These are phyloP conservation scores for Diacarnus erythraeanus DNA, from an alignment of 37 sponge, comb jelly and placozoan species.

Conservation along the genomic window DNA sequence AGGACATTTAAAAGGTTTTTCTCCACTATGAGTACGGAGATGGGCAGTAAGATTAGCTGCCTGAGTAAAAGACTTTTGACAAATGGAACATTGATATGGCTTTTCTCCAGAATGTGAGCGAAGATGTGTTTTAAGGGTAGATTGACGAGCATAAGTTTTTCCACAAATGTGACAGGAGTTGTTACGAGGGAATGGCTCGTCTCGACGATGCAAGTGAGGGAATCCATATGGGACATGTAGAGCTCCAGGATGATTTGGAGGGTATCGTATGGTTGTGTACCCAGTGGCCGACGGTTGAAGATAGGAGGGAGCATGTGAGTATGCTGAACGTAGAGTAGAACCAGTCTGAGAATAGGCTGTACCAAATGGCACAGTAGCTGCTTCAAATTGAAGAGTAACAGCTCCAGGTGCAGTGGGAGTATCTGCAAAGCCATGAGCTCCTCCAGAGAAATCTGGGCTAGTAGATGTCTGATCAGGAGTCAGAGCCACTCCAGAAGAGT, in stretches of 20 bases:
- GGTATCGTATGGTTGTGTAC: constrained; percentile 25
- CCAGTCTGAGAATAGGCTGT: constrained; percentile 10
- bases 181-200: constrained; percentile 31
- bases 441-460: background rate
- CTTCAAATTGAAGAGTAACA: background rate
- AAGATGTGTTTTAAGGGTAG: constrained; percentile 90
- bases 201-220: constrained; percentile 11
- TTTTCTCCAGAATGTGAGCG: constrained; percentile 89
- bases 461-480: constrained; percentile 7
- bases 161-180: constrained; percentile 79
- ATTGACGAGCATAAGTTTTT: constrained; percentile 73
- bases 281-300: background rate
- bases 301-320: constrained; percentile 16
- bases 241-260: background rate
- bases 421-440: background rate
- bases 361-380: background rate
- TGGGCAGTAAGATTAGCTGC: constrained; percentile 96
- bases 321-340: background rate
- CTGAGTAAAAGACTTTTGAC: constrained; percentile 90
- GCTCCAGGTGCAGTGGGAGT: background rate
- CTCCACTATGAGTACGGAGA: constrained; percentile 94
- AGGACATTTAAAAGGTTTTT: constrained; percentile 92
- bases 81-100: constrained; percentile 87
- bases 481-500: background rate
- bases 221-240: constrained; percentile 18